Evolutionary conservation across 2,113 vertebrate species (phyloP), one percentile per base, ranked within the genome.

Genomic region (Megalops atlanticus): DNA sequence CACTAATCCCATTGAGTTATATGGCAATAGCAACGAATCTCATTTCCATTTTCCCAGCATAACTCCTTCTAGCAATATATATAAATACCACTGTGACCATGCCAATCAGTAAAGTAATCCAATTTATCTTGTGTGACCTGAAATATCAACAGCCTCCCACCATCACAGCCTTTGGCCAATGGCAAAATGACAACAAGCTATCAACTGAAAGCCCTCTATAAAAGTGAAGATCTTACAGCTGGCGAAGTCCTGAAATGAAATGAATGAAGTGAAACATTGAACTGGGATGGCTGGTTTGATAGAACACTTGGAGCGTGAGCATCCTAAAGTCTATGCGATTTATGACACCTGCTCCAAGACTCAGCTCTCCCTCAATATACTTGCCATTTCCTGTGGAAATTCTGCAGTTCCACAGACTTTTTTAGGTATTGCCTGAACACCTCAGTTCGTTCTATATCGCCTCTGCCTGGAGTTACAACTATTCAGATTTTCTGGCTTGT

Each of bases 81-180:
- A 93, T 88, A 91, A 92, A 92, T 91, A 91, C 72, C 75, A 76
- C 84, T 78, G 88, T 86, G 90, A 91, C 88, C 85, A 91, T 79
- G 86, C 81, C 85, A 88, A 74, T 90, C 87, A 87, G 2, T 83
- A 78, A 80, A 81, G 75, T 91, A 90, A 93, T 91, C 86, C 83
- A 40, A 89, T 91, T 91, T 89, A 86, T 80, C 47, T 80, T 74
- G 71, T 81, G 78, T 73, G 83, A 90, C 84, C 84, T 81, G 78
- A 90, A 91, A 91, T 84, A 91, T 85, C 85, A 88, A 87, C 84
- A 86, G 86, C 87, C 88, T 90, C 88, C 90, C 86, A 90, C 89
- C 18, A 80, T 54, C 45, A 83, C 74, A 81, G 83, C 77, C 77
- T 24, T 80, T 36, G 10, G 82, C 87, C 81, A 85, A 87, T 88